Conservation (phyloP, 2,797 vertebrate genomes). For the Ambastaia sidthimunki region DNA sequence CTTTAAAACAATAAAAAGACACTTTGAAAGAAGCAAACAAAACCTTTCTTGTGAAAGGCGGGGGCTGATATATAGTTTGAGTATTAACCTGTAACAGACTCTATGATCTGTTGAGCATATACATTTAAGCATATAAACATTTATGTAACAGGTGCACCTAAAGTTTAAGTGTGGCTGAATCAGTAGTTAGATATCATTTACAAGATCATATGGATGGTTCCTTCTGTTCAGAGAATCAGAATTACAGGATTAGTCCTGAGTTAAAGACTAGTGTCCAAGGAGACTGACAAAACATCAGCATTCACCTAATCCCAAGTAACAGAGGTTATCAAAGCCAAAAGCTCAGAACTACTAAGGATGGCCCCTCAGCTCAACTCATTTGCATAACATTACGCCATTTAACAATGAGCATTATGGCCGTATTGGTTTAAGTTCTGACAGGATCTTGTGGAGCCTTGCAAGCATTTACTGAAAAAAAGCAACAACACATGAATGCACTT, state of each 20-base stretch:
- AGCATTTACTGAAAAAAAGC: slow-evolving; percentile 58
- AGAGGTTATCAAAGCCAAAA: slow-evolving; percentile 83
- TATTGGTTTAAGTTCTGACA: slow-evolving; percentile 85
- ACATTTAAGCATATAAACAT: background rate
- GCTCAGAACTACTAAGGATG: slow-evolving; percentile 79
- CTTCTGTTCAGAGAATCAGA: slow-evolving; percentile 43
- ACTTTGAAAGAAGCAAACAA: slow-evolving; percentile 12
- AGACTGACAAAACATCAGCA: slow-evolving; percentile 81
- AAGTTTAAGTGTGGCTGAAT: slow-evolving; percentile 4
- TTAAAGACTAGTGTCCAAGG: slow-evolving; percentile 77
- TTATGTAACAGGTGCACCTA: background rate
- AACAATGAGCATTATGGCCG: slow-evolving; percentile 81
- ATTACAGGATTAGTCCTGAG: slow-evolving; percentile 77
- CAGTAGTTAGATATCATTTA: slow-evolving; percentile 2
- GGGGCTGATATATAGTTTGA: background rate
- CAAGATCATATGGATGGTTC: slow-evolving; percentile 16
- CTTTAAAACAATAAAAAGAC: slow-evolving; percentile 15
- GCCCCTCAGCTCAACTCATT: slow-evolving; percentile 68
- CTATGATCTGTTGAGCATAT: background rate
- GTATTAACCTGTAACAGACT: background rate
- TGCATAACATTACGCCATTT: slow-evolving; percentile 81
- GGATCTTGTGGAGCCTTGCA: slow-evolving; percentile 73
- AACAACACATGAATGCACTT: slow-evolving; percentile 60
- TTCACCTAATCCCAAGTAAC: slow-evolving; percentile 88
- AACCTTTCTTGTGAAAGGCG: slow-evolving; percentile 5